A percentile compares a stretch with the other conserved stretches of the same genome.
These are phyloP conservation scores for Scolopax bukidnonensis DNA, from an alignment of 2,797 vertebrate species.

Conservation along the genomic window DNA sequence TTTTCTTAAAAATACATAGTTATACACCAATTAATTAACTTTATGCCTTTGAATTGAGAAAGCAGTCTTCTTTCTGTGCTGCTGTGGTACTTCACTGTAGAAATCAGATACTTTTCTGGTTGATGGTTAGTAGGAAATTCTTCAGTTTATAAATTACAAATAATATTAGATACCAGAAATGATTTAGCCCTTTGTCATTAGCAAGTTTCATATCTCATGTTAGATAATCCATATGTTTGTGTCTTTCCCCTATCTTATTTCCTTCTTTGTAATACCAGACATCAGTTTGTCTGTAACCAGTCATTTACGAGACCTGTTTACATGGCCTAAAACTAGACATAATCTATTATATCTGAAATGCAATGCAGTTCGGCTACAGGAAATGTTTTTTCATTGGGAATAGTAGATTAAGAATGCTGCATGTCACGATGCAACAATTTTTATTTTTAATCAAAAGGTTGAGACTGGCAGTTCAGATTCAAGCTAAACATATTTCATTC, in stretches of 20 bases:
- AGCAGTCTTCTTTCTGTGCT: not conserved
- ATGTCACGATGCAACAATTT: slow-evolving; percentile 9
- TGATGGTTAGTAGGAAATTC: not conserved
- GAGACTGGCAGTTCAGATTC: not conserved
- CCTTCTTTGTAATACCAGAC: slow-evolving; percentile 2
- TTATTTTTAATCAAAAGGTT: slow-evolving; percentile 58
- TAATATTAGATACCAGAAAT: not conserved
- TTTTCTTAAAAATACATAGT: slow-evolving; percentile 2
- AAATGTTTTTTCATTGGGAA: not conserved
- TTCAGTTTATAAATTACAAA: not conserved
- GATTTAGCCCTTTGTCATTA: not conserved
- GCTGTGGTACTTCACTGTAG: not conserved
- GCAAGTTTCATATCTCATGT: not conserved
- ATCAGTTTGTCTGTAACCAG: not conserved
- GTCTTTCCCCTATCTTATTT: slow-evolving; percentile 10
- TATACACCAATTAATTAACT: slow-evolving; percentile 7
- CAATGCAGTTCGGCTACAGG: not conserved
- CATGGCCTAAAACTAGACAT: slow-evolving; percentile 7
- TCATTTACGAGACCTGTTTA: slow-evolving; percentile 2
- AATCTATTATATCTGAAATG: not conserved
- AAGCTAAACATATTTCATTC: slow-evolving; percentile 53
- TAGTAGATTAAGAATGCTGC: not conserved
- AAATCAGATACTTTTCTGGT: not conserved
- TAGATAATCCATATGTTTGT: not conserved
- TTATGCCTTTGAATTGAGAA: not conserved